Base-by-base conservation (phyloP, 1,140 invertebrate genomes). In the Luehdorfia chinensis region DNA sequence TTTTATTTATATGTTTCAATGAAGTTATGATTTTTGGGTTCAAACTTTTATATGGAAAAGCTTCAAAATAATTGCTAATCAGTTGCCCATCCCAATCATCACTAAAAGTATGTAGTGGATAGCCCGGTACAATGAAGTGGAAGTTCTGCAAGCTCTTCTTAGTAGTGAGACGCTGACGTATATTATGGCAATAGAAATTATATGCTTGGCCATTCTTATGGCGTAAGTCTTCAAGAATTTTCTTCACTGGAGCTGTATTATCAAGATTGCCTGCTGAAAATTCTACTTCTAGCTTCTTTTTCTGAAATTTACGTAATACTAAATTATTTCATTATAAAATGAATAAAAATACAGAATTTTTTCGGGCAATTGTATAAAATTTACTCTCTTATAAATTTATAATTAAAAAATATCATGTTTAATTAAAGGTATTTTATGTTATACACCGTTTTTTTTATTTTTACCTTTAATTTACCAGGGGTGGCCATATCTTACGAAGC, bases 71-170 rank as follows among this genome's bases (percentile, higher is more conserved):
- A 23, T 62, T 56, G 0, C 59, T 46, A 13, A 65, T 53, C 0
- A 84, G 46, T 6, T 67, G 64, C 8, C 83, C 83, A 43, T 83
- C 66, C 74, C 76, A 86, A 14, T 79, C 71, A 3, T 78, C 65
- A 44, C 50, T 62, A 18, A 80, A 80, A 28, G 55, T 46, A 23
- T 75, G 74, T n/a, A 85, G 33, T 0, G 75, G 68, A 33, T 84
- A 65, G 2, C 75, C 71, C 2, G 76, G 68, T 0, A 74, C 18
- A 11, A 47, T 43, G 37, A 44, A 74, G 43, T 85, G 81, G 14
- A 55, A 55, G 21, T 57, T 54, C 1, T 50, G 28, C 5, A 54
- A 34, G 7, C 44, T 8, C 8, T 37, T 54, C 12, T 27, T 27
- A 13, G 43, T 54, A 3, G 60, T 56, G 0, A 50, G 50, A 1